phyloP scores from a whole-genome alignment of 2,888 invertebrate species.

The Mesorhabditis spiculigera region DNA sequence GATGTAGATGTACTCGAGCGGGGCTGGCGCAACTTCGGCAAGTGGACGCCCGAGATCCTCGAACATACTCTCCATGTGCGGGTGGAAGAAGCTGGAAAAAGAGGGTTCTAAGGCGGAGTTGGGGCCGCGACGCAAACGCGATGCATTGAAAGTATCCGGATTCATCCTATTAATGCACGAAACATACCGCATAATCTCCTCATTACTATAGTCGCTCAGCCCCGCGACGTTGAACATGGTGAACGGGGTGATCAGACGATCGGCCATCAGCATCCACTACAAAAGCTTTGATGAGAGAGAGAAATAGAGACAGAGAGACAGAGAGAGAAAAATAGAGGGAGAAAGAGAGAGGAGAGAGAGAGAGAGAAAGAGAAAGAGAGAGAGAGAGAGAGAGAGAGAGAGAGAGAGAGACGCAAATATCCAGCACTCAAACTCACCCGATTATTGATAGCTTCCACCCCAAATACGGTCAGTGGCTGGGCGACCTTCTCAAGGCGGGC shows the following conservation, averaged over 20 bases:
- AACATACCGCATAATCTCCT: background rate
- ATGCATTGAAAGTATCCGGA: background rate
- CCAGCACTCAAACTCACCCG: background rate
- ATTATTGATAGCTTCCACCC: background rate
- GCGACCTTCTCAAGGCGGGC: background rate
- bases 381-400: no score
- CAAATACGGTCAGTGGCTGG: background rate
- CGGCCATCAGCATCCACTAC: background rate
- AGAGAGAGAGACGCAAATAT: no score
- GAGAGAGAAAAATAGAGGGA: no score
- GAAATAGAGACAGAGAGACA: no score
- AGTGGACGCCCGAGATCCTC: conserved; percentile 3
- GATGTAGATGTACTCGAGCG: conserved; percentile 1
- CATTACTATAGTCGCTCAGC: conserved; percentile 4
- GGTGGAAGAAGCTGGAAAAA: background rate
- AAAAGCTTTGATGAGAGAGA: background rate
- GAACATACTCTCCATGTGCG: background rate
- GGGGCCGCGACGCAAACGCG: background rate
- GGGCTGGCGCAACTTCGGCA: background rate
- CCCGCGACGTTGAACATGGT: background rate
- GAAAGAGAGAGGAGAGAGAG: no score
- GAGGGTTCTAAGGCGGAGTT: background rate
- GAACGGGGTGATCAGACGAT: background rate
- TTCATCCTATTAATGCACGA: background rate
- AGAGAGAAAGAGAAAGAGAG: no score